Evolutionary conservation across 2,113 vertebrate species (phyloP), one percentile per base, ranked within the genome.

Genomic region (Burhinus bistriatus): DNA sequence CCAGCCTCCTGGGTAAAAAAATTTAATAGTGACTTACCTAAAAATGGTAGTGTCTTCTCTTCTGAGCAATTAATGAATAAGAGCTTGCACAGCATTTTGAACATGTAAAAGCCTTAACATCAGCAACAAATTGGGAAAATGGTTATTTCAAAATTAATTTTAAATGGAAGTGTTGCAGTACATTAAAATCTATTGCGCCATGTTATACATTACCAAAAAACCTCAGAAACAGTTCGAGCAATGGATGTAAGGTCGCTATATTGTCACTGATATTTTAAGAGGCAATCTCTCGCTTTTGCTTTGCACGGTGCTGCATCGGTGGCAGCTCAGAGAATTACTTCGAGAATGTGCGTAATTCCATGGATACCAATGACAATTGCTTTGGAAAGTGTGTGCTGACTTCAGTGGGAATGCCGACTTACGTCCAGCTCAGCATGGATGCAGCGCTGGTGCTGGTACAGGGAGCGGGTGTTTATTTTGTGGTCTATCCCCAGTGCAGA

Each of bases 391-490:
- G 7, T 49, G 38, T 32, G 68, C 29, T 57, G 40, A 30, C 40
- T 55, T 64, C 44, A 40, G 57, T 15, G 9, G 27, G 79, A 83
- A 66, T 12, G 14, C 16, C 49, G 66, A 0, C 30, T 30, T 21
- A 30, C 19, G 51, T 49, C 71, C 71, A 81, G 58, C 40, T 42
- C 30, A 44, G 45, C 0, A 1, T 17, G 29, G 66, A n/a, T 25
- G 9, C n/a, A 30, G 12, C 1, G 0, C 49, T 51, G 45, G 9
- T 70, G 80, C 26, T 40, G 22, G 7, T 19, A 9, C 5, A 10
- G 45, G 55, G 62, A 40, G 9, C 0, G 0, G 16, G 5, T 66
- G 9, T 51, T 68, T 36, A 47, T 71, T 86, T 90, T 42, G 18
- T 26, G 26, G 8, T 11, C 62, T 42, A 1, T 58, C 5, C 49